phyloP scores from a whole-genome alignment of 1,140 invertebrate species.

The Bombus ignitus region DNA sequence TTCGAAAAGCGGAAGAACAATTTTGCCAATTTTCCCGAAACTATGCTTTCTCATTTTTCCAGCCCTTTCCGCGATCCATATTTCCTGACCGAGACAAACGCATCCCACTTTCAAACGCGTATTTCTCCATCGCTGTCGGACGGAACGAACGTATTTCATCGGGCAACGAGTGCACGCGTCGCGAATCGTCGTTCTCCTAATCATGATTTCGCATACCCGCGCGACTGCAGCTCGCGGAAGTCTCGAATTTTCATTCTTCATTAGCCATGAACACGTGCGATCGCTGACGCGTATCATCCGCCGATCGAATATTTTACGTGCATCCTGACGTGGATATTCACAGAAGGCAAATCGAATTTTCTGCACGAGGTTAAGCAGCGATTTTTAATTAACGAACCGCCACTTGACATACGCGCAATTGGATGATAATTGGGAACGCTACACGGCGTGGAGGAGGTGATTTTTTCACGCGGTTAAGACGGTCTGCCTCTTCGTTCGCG shows the following conservation, averaged over 20 bases:
- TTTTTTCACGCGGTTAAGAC: no score
- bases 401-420: no score
- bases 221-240: conserved; percentile 53
- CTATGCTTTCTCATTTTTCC: neutral
- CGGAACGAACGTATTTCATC: conserved; percentile 27
- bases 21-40: neutral
- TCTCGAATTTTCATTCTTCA: conserved; percentile 66
- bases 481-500: no score
- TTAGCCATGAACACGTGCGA: conserved; percentile 49
- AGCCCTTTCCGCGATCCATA: no score
- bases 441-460: no score
- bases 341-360: neutral
- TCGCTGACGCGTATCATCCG: conserved; percentile 8
- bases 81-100: neutral
- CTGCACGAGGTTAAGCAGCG: no score
- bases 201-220: conserved; percentile 58
- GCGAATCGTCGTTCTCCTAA: conserved; percentile 52
- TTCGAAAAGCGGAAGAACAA: neutral
- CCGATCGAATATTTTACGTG: conserved; percentile 12
- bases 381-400: no score
- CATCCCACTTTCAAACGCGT: conserved; percentile 7
- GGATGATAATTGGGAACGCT: no score
- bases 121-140: conserved; percentile 11
- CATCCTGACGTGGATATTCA: neutral
- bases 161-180: conserved; percentile 20